A percentile compares a stretch with the other conserved stretches of the same genome.
phyloP scores from a whole-genome alignment of 2,888 invertebrate species.

The Oxytorus armatus region DNA sequence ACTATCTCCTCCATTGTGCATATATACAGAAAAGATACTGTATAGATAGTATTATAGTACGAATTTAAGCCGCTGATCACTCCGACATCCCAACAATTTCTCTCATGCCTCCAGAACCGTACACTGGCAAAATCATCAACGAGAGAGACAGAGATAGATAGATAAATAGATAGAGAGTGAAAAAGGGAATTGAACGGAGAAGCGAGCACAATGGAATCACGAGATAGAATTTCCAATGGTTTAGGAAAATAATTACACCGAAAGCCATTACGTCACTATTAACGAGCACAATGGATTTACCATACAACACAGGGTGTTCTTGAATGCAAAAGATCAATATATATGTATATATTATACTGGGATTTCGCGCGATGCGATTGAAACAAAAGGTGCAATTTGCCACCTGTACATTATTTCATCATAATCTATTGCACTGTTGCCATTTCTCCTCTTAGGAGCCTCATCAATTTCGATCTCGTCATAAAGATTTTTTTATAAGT shows the following conservation, averaged over 20 bases:
- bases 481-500: too few species aligned
- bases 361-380: too few species aligned
- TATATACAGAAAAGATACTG: slow-evolving; percentile 37
- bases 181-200: slow-evolving; percentile 44
- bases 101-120: slow-evolving; percentile 43
- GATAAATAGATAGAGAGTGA: slow-evolving; percentile 54
- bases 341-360: too few species aligned
- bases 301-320: background rate
- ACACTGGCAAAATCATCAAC: slow-evolving; percentile 40
- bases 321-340: background rate
- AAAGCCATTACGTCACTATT: slow-evolving; percentile 14
- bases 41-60: slow-evolving; percentile 41
- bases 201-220: slow-evolving; percentile 34
- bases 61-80: slow-evolving; percentile 57
- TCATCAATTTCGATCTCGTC: too few species aligned
- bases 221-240: slow-evolving; percentile 1
- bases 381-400: too few species aligned
- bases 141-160: slow-evolving; percentile 29
- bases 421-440: too few species aligned
- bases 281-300: slow-evolving; percentile 19
- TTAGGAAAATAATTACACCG: slow-evolving; percentile 7
- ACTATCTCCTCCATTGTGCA: slow-evolving; percentile 33
- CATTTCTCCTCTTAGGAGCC: too few species aligned
- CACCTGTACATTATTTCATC: too few species aligned
- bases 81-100: slow-evolving; percentile 50